Evolutionary conservation across 2,113 vertebrate genomes (phyloP), one percentile per base, ranked within the genome.

Genomic region (Myxocyprinus asiaticus): DNA sequence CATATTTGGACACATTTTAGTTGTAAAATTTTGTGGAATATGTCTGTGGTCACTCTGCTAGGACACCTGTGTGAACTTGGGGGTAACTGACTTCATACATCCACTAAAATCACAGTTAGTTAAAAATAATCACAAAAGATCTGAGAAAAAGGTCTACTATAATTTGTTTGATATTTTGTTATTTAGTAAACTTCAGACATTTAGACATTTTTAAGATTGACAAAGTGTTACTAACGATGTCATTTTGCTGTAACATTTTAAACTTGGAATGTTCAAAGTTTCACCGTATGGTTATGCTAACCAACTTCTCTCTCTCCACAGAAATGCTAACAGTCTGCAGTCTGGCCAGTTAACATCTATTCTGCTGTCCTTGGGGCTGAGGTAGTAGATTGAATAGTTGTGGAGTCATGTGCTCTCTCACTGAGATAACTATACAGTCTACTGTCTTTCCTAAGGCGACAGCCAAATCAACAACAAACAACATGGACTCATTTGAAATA

Each of bases 331-430:
- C 68, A 8, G 73, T 82, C 84, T 81, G 63, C 80, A 51, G 67
- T 78, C 61, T 50, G 82, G 8, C 10, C 72, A 73, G 80, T 81
- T 78, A 47, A 33, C 42, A 7, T 66, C 80, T 42, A 78, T 79
- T 9, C 87, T 94, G 93, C 94, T 96, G 94, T 94, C 93, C 95
- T 96, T 94, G 94, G 94, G 95, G 94, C 94, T 95, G 95, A 96
- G 95, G 95, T 96, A 96, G 95, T 96, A 96, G 95, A 96, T 95
- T 96, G 95, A 95, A 95, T 96, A 96, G 95, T 96, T 96, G 95
- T 96, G 94, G 94, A 93, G 92, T 92, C 86, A 71, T 83, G 4
- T 42, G 77, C 89, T 90, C 95, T 95, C 94, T 93, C 93, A 93
- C 87, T 94, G 91, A 93, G 91, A 93, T 94, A 96, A 96, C 95